These are phyloP conservation scores for Melinaea menophilus DNA, from an alignment of 2,888 invertebrate genomes.

Conservation along the genomic window DNA sequence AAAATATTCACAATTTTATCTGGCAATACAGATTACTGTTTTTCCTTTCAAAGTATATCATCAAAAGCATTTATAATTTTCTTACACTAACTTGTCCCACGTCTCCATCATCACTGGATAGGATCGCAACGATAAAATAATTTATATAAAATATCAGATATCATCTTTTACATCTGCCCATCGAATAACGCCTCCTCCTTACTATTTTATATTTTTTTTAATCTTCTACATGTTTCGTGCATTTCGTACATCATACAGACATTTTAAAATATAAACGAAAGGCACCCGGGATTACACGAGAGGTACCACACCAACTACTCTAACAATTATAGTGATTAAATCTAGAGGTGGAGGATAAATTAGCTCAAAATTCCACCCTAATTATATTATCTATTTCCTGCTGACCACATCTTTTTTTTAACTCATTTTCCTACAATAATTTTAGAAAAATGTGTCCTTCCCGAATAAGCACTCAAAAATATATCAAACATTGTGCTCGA, in stretches of 20 bases:
- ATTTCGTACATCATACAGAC: slow-evolving; percentile 92
- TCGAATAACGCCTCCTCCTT: slow-evolving; percentile 51
- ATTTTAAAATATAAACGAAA: slow-evolving; percentile 63
- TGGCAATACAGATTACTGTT: slow-evolving; percentile 73
- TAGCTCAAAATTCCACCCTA: slow-evolving; percentile 52
- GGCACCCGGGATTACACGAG: slow-evolving; percentile 75
- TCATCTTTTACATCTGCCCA: slow-evolving; percentile 58
- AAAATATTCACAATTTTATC: slow-evolving; percentile 78
- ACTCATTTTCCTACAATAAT: not conserved
- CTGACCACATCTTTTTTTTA: slow-evolving; percentile 42
- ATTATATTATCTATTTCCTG: slow-evolving; percentile 48
- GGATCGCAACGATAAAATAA: slow-evolving; percentile 71
- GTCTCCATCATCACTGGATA: slow-evolving; percentile 61
- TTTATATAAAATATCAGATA: slow-evolving; percentile 72
- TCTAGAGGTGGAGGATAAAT: slow-evolving; percentile 63
- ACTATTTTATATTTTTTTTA: slow-evolving; percentile 54
- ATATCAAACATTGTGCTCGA: slow-evolving; percentile 11
- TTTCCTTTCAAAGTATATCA: slow-evolving; percentile 60
- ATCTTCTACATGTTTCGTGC: slow-evolving; percentile 94
- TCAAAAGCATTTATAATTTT: slow-evolving; percentile 69
- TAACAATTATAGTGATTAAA: slow-evolving; percentile 75
- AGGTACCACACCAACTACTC: slow-evolving; percentile 77
- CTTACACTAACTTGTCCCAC: slow-evolving; percentile 73
- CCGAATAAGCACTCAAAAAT: slow-evolving; percentile 4
- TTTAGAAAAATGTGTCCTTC: not conserved